phyloP scores from a whole-genome alignment of 1,140 invertebrate genomes.

The Parasteatoda tepidariorum region DNA sequence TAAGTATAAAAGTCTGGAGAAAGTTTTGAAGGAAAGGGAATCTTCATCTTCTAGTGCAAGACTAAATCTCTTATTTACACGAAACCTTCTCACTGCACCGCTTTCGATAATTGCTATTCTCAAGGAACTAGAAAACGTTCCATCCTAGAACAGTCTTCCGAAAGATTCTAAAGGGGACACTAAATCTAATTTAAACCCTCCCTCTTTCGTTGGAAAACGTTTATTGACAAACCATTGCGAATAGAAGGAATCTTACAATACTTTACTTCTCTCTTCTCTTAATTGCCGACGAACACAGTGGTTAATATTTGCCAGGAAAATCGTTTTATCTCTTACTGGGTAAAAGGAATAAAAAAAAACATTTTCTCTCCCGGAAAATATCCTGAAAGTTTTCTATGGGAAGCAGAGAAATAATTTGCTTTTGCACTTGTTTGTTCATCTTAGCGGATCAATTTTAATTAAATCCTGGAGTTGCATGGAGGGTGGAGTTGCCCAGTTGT shows the following conservation, averaged over 20 bases:
- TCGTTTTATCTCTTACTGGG: neutral
- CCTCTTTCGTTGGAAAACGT: slow-evolving; percentile 20
- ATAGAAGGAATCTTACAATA: slow-evolving; percentile 4
- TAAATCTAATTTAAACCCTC: slow-evolving; percentile 33
- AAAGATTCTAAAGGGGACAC: neutral
- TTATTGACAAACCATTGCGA: slow-evolving; percentile 36
- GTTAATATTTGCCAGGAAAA: slow-evolving; percentile 16
- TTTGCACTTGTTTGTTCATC: slow-evolving; percentile 15
- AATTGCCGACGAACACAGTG: slow-evolving; percentile 7
- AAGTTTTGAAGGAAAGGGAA: no score
- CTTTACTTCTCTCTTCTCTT: neutral
- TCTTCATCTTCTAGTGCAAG: slow-evolving; percentile 3
- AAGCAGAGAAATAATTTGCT: slow-evolving; percentile 19
- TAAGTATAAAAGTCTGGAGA: no score
- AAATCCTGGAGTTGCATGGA: slow-evolving; percentile 11
- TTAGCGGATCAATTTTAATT: slow-evolving; percentile 30
- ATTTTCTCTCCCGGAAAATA: neutral
- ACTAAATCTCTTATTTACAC: slow-evolving; percentile 36
- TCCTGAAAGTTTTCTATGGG: neutral
- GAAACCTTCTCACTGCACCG: neutral
- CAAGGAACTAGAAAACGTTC: neutral
- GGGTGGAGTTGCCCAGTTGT: slow-evolving; percentile 15
- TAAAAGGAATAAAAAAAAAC: neutral
- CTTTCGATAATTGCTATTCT: slow-evolving; percentile 20
- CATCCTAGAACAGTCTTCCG: slow-evolving; percentile 1